Conservation (phyloP, 2,888 invertebrate species). For the Apamea sordens region DNA sequence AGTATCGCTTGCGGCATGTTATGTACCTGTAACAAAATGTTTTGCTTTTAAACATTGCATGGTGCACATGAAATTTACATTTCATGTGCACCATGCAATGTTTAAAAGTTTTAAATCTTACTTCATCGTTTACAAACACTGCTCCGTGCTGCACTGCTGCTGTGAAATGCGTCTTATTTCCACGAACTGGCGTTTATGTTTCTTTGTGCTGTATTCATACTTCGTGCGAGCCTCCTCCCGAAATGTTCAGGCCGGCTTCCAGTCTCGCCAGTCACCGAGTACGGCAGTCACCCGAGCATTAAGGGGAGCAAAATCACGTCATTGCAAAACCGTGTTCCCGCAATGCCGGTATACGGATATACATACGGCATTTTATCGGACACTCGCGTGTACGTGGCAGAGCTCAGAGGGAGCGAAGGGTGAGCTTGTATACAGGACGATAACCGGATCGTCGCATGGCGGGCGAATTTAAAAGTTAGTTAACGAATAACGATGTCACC, state of each 20-base stretch:
- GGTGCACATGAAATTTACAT: slow-evolving; percentile 35
- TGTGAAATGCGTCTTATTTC: slow-evolving; percentile 3
- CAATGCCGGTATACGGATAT: neutral
- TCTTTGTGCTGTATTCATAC: slow-evolving; percentile 3
- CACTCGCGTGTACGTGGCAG: neutral
- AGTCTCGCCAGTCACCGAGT: neutral
- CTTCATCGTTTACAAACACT: slow-evolving; percentile 24
- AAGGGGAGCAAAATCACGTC: slow-evolving; percentile 13
- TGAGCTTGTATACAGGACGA: neutral
- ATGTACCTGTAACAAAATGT: slow-evolving; percentile 39
- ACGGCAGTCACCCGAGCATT: neutral
- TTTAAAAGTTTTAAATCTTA: slow-evolving; percentile 39
- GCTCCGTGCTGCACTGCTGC: neutral
- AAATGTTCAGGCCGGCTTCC: neutral
- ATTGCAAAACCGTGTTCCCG: slow-evolving; percentile 16
- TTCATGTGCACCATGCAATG: too few species aligned
- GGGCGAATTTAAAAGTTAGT: slow-evolving; percentile 23
- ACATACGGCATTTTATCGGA: neutral
- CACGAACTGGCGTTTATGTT: slow-evolving; percentile 2
- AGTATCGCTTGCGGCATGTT: slow-evolving; percentile 32
- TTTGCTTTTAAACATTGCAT: slow-evolving; percentile 32
- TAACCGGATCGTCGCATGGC: slow-evolving; percentile 17
- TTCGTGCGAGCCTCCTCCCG: slow-evolving; percentile 7
- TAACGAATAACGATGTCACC: slow-evolving; percentile 5
- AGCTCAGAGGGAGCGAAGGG: neutral